Evolutionary conservation across 2,797 vertebrate species (phyloP).

Genomic region (Champsocephalus esox): DNA sequence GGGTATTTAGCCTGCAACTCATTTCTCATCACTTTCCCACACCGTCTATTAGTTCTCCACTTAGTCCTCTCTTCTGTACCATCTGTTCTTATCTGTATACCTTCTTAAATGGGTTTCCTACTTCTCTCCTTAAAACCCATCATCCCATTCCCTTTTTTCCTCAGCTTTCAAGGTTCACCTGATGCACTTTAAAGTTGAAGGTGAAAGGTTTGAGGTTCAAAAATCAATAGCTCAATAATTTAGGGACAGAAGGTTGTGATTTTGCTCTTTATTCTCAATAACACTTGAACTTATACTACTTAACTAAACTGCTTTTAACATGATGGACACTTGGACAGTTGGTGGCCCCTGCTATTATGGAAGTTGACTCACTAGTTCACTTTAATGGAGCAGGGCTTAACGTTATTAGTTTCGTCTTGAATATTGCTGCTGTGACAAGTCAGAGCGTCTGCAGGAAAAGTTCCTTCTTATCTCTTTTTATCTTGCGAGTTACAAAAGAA

Average conservation of each 20-base stretch:
- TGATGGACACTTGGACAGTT: conserved; percentile 1
- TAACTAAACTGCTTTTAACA: neutral
- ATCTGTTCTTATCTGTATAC: conserved; percentile 72
- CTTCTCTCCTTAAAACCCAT: conserved; percentile 50
- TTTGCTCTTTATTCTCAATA: neutral
- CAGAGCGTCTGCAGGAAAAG: neutral
- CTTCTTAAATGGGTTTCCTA: conserved; percentile 58
- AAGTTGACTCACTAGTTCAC: neutral
- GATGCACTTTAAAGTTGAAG: conserved; percentile 31
- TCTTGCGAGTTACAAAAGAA: neutral
- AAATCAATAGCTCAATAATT: conserved; percentile 32
- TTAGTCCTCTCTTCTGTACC: conserved; percentile 61
- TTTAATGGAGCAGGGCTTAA: neutral
- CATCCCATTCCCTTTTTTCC: conserved; percentile 41
- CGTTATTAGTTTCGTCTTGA: neutral
- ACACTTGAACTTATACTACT: neutral
- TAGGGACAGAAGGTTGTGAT: conserved; percentile 2
- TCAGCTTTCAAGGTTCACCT: conserved; percentile 21
- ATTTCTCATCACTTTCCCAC: conserved; percentile 75
- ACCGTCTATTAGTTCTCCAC: conserved; percentile 73
- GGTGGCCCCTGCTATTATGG: neutral
- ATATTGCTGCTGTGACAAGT: conserved; percentile 1
- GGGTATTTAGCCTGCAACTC: conserved; percentile 72
- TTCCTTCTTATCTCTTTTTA: neutral
- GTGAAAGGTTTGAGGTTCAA: conserved; percentile 25